phyloP scores from a whole-genome alignment of 1,140 invertebrate genomes.

The Chironomus striatipennis region DNA sequence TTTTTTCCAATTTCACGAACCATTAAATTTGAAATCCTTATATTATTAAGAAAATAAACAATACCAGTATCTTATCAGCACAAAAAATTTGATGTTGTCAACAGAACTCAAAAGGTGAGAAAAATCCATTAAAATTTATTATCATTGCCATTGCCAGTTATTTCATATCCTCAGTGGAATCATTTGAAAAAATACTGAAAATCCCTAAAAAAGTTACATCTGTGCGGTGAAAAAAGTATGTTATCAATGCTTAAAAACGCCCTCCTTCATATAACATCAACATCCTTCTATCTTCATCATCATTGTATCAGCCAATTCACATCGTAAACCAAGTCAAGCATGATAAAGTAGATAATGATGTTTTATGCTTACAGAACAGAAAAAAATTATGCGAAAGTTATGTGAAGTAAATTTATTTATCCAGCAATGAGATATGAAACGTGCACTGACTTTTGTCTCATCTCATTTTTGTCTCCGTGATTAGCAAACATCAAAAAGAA shows the following conservation, averaged over 20 bases:
- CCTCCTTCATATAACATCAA: neutral
- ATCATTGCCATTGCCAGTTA: neutral
- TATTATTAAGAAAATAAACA: neutral
- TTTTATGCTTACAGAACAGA: neutral
- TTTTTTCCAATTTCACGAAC: neutral
- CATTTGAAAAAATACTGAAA: constrained; percentile 12
- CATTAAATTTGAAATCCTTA: neutral
- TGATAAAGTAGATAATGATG: constrained; percentile 22
- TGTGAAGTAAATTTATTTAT: constrained; percentile 20
- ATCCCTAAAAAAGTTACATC: neutral
- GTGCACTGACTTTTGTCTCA: neutral
- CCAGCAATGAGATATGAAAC: neutral
- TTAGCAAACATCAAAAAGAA: neutral
- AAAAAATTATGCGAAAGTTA: neutral
- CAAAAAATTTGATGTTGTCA: neutral
- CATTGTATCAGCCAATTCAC: neutral
- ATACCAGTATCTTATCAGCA: neutral
- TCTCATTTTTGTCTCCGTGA: neutral
- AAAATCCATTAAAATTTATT: constrained; percentile 23
- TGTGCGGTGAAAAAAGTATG: neutral
- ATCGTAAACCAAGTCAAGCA: constrained; percentile 14
- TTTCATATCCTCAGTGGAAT: neutral
- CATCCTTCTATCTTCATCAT: neutral
- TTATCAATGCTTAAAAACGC: neutral
- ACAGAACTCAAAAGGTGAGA: neutral